Conservation (phyloP, 64 coral and sea anemone species). For the Actinia equina region DNA sequence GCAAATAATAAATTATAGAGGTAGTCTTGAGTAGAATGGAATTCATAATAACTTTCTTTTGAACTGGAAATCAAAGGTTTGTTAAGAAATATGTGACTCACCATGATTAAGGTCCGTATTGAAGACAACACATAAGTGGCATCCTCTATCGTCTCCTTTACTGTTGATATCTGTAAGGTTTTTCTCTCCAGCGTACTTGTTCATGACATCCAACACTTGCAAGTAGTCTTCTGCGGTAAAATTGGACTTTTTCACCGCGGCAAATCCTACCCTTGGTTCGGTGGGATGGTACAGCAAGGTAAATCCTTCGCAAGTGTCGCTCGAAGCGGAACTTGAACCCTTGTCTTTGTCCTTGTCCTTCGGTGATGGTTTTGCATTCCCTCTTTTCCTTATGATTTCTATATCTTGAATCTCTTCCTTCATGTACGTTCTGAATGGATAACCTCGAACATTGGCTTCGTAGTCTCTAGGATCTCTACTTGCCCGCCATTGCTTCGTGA, state of each 20-base stretch:
- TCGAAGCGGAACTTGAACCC: not conserved
- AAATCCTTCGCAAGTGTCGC: not conserved
- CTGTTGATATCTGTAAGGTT: conserved; percentile 49
- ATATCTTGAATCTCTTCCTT: conserved; percentile 52
- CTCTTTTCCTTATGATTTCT: not conserved
- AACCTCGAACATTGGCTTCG: conserved; percentile 50
- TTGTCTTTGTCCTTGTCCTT: not conserved
- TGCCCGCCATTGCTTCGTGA: conserved; percentile 60
- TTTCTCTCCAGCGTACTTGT: conserved; percentile 44
- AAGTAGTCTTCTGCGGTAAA: conserved; percentile 13
- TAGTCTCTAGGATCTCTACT: conserved; percentile 59
- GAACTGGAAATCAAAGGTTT: too few species aligned
- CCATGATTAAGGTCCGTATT: conserved; percentile 27
- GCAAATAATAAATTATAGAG: too few species aligned
- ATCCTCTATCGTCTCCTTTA: conserved; percentile 57
- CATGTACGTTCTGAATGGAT: conserved; percentile 53
- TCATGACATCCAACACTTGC: conserved; percentile 57
- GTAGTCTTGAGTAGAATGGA: too few species aligned
- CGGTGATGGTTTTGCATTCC: not conserved
- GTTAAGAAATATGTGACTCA: conserved; percentile 32
- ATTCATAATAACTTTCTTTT: too few species aligned
- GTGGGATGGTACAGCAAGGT: conserved; percentile 53
- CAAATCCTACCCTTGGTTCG: conserved; percentile 78
- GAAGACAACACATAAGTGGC: conserved; percentile 76
- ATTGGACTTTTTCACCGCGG: conserved; percentile 24